Evolutionary conservation across 1,140 invertebrate species (phyloP).

Genomic region (Aphaenogaster rudis): DNA sequence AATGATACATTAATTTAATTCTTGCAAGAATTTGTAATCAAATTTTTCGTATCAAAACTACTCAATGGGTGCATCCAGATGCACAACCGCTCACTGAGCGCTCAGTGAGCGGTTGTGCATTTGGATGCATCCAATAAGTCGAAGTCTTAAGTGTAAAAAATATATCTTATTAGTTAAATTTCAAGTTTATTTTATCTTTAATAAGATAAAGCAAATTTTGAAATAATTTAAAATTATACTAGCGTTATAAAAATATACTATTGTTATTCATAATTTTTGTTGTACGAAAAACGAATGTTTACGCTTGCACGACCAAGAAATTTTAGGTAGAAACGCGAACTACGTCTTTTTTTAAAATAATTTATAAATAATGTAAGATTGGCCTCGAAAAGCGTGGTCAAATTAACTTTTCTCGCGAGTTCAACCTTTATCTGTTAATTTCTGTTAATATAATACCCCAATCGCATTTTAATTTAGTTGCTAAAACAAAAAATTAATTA

Average conservation of each 20-base stretch:
- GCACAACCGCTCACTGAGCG: too few relatives aligned
- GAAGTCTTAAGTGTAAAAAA: slow-evolving; percentile 1
- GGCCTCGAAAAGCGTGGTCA: neutral
- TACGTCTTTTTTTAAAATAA: neutral
- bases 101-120: too few relatives aligned
- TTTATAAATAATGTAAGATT: neutral
- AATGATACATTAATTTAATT: neutral
- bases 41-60: neutral
- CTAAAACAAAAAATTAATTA: slow-evolving; percentile 15
- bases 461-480: neutral
- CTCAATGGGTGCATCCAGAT: too few relatives aligned
- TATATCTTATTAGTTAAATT: neutral
- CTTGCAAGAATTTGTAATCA: neutral
- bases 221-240: neutral
- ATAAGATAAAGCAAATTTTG: neutral
- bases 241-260: too few relatives aligned
- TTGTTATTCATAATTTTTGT: neutral
- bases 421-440: neutral
- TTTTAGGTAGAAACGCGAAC: neutral
- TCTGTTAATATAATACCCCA: neutral
- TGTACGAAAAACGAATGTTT: neutral
- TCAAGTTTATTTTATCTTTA: neutral
- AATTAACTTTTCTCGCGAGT: neutral
- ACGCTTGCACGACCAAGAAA: neutral
- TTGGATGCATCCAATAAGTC: neutral